Evolutionary conservation across 2,888 invertebrate genomes (phyloP), one percentile per base, ranked within the genome.

Genomic region (Portevinia maculata): DNA sequence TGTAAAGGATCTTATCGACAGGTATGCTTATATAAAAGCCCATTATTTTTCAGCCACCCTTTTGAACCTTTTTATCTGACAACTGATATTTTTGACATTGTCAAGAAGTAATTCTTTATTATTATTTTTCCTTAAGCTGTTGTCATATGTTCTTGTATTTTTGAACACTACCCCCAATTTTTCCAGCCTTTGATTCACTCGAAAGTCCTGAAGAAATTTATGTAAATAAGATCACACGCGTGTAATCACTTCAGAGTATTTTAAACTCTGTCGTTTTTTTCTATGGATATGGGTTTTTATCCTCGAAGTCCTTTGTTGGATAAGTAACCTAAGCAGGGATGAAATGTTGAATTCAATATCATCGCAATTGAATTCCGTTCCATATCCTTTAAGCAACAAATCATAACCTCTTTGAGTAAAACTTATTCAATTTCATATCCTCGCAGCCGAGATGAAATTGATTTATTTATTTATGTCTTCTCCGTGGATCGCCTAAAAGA

Each of bases 341-440:
- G 62, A 30, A 60, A 79, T 46, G 60, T 62, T 67, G 41, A 60
- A 73, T 74, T 67, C 55, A 30, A 69, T 44, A 57, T 28, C 57
- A 74, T 57, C 62, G 24, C 21, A 30, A 21, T 57, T 17, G 53
- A 39, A 74, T 74, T 24, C 5, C n/a, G n/a, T 74, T 74, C 55
- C 62, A 78, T 78, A 83, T 83, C 78, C 24, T 83, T 78, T 53
- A 78, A 78, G 78, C 60, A 67, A 78, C 67, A 83, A 83, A 78
- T 83, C 83, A 71, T 67, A 73, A 67, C 71, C 65, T 73, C 83
- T 67, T 78, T 57, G 55, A 55, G 65, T 67, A 50, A 78, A 76
- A 78, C 83, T 83, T 83, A 83, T 83, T 83, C 83, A 83, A 75
- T 75, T 73, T 83, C 71, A 78, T 83, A 83, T 83, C 71, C 71